Base-by-base conservation (phyloP, 1,140 invertebrate species). In the Diplogasteroides magnus region DNA sequence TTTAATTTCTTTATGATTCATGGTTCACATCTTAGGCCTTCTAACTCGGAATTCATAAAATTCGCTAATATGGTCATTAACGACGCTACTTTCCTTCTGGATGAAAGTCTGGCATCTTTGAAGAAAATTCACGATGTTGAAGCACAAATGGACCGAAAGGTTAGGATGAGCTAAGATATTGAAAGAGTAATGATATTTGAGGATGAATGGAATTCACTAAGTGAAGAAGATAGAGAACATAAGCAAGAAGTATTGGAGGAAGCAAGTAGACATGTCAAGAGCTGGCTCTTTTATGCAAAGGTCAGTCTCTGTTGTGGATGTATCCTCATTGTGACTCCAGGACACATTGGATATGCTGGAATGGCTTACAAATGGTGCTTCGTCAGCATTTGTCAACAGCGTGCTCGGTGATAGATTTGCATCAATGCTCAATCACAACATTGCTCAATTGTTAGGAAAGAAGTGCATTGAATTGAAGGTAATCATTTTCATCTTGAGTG, bases 61-160 rank as follows among this genome's bases (percentile, higher is more conserved):
- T 98, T 98, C 83, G 89, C 97, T 31, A 98, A 98, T 83, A 97
- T 98, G 93, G 84, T 98, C 59, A 98, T 98, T 91, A 98, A 98
- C 82, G 95, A 98, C 82, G 97, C 94, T 11, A 98, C 94, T 32
- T 98, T 96, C 84, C 86, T 98, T 48, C 85, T 98, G 58, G 95
- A 98, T 82, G 95, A 98, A 84, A 95, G 93, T 82, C 85, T 96
- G 15, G 91, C 95, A 83, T 91, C 92, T 74, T 86, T 98, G 58
- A 97, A 97, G 83, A 87, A 92, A 73, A 60, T 97, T 76, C 93
- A 97, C 83, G 93, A 97, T 83, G 89, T 92, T 1, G 94, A 98
- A 85, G 91, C 92, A 77, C 81, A 90, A n/a, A 90, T 92, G 85
- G 88, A 88, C 26, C 89, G 91, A 76, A 83, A 86, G 67, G 61